Evolutionary conservation across 2,797 vertebrate species (phyloP).

Genomic region (Lutjanus campechanus): DNA sequence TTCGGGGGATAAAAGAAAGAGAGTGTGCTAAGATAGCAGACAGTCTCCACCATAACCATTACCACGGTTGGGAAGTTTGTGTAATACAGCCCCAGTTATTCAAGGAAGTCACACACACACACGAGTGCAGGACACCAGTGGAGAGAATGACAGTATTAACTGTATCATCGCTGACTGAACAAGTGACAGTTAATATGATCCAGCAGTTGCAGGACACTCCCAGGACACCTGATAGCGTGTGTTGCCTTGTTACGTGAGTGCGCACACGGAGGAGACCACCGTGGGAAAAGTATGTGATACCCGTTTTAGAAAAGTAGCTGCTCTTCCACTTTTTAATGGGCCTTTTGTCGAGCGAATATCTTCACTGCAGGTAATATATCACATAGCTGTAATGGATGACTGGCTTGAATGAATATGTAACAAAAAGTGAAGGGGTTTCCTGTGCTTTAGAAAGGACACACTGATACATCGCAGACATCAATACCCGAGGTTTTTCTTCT

Average conservation of each 20-base stretch:
- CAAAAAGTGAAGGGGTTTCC: constrained; percentile 56
- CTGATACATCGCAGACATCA: constrained; percentile 15
- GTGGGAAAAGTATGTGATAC: constrained; percentile 71
- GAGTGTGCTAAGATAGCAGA: too few relatives aligned
- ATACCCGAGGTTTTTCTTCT: constrained; percentile 11
- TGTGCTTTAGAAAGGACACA: constrained; percentile 25
- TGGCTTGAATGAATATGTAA: constrained; percentile 48
- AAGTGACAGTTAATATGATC: constrained; percentile 50
- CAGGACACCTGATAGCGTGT: constrained; percentile 57
- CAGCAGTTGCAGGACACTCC: constrained; percentile 55
- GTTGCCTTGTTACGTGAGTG: constrained; percentile 40
- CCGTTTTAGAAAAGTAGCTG: constrained; percentile 44
- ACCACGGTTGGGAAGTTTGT: too few relatives aligned
- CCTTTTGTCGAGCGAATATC: constrained; percentile 65
- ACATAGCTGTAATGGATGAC: constrained; percentile 51
- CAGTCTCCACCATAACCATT: too few relatives aligned
- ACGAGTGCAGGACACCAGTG: background rate
- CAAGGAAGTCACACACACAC: background rate
- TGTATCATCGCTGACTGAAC: constrained; percentile 9
- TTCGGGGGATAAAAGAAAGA: too few relatives aligned
- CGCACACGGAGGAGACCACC: constrained; percentile 34
- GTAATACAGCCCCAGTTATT: background rate
- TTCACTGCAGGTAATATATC: constrained; percentile 62
- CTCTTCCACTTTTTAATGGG: constrained; percentile 64
- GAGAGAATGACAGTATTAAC: background rate